These are phyloP conservation scores for cat (Felis catus) DNA, from an alignment of 2,113 vertebrate species.

Conservation along the genomic window DNA sequence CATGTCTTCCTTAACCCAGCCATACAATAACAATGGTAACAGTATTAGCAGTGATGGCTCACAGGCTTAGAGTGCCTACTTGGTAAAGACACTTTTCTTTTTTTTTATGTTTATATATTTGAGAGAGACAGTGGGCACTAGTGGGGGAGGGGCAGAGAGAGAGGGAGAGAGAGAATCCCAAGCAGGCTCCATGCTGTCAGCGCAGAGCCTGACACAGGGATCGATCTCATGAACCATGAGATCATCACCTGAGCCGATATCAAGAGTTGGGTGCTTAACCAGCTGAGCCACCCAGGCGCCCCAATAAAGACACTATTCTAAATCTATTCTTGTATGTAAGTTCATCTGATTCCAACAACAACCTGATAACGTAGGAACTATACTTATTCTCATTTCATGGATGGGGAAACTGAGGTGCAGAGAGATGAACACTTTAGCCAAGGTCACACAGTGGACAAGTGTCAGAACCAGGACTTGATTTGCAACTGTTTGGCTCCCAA, in stretches of 20 bases:
- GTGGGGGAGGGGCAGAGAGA: no score
- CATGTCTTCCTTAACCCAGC: not conserved
- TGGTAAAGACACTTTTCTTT: no score
- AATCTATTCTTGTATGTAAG: not conserved
- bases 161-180: no score
- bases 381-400: not conserved
- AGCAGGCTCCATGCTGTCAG: no score
- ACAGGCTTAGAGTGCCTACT: not conserved
- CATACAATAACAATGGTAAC: not conserved
- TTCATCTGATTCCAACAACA: not conserved
- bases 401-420: not conserved
- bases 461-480: not conserved
- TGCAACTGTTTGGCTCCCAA: no score
- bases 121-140: no score
- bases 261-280: no score
- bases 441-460: not conserved
- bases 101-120: no score
- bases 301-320: not conserved
- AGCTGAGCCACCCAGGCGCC: no score
- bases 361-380: not conserved
- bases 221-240: no score
- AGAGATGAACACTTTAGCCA: not conserved
- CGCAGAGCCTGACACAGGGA: no score
- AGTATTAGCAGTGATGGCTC: accelerated
- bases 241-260: no score